Base-by-base conservation (phyloP, 2,888 invertebrate genomes). In the Cyclophora albipunctata region DNA sequence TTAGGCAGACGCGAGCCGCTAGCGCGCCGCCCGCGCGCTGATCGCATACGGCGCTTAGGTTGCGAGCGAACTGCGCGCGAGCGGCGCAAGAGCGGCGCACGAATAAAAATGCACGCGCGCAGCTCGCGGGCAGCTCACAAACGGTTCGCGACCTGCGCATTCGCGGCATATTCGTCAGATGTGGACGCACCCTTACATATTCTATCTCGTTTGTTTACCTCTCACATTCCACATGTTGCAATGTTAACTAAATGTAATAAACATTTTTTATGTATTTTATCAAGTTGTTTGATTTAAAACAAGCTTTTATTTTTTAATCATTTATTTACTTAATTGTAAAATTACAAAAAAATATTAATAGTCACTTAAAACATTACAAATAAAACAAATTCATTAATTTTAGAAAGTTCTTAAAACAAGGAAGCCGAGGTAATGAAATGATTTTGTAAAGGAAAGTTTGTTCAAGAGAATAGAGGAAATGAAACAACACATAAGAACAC, bases 351-450 rank as follows among this genome's bases (percentile, higher is more conserved):
- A 68, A 56, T 65, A 59, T 59, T 62, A 67, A 59, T 64, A 61
- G 65, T 69, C 69, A 75, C 71, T 68, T 67, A 68, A 75, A 66
- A 65, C 69, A 70, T 54, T 71, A 75, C 59, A 73, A 77, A 73
- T 61, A 62, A 67, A 64, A 73, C 59, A 67, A 70, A 61, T 67
- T 59, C 66, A 59, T 51, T 57, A 61, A 56, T 69, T 46, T 37
- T 52, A 69, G 57, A 75, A 74, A 77, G 66, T 60, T 53, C 68
- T 66, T 72, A 74, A 73, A 78, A 77, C 69, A 79, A 77, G 67
- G 75, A 84, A 84, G 83, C 81, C 63, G 85, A 86, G 84, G 84
- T 71, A 71, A 81, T 81, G 59, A 83, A 87, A 85, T 80, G 83
- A 60, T 54, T 49, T 53, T 54, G 51, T 34, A 50, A 51, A 57